Percentiles rank a stretch among this genome's conserved stretches.
phyloP scores from a whole-genome alignment of 2,888 invertebrate genomes.

The Monochamus alternatus region DNA sequence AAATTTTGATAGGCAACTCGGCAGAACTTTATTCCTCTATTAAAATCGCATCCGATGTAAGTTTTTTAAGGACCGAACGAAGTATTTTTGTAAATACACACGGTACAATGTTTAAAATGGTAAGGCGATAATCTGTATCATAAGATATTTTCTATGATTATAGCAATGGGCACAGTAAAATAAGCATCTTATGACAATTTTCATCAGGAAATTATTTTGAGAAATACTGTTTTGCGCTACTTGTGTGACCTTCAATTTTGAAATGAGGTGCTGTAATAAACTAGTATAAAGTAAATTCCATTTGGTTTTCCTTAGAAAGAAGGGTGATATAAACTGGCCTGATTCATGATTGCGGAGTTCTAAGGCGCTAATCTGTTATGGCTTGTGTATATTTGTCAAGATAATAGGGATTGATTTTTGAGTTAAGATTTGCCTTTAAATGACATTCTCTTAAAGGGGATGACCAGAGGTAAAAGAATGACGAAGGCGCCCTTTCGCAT shows the following conservation, averaged over 20 bases:
- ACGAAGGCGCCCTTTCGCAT: too few relatives aligned
- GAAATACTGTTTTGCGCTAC: neutral
- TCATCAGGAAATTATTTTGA: neutral
- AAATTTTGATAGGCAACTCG: too few relatives aligned
- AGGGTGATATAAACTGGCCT: too few relatives aligned
- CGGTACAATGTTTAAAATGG: neutral
- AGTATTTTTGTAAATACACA: neutral
- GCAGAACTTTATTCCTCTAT: too few relatives aligned
- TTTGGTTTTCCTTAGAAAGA: too few relatives aligned
- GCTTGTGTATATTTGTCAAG: neutral
- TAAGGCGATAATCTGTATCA: too few relatives aligned
- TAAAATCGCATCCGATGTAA: too few relatives aligned
- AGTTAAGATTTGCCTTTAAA: neutral
- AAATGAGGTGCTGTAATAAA: conserved; percentile 13
- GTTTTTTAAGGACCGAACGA: neutral
- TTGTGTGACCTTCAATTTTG: conserved; percentile 5
- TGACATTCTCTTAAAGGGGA: neutral
- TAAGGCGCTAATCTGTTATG: neutral
- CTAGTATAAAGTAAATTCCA: neutral
- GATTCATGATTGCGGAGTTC: neutral
- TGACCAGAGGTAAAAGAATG: too few relatives aligned
- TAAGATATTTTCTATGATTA: conserved; percentile 5
- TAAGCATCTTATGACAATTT: neutral
- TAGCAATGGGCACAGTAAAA: neutral
- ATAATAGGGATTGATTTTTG: neutral